A percentile compares a stretch with the other conserved stretches of the same genome.
Evolutionary conservation across 2,888 invertebrate species (phyloP).

Genomic region (Meteorus colon): DNA sequence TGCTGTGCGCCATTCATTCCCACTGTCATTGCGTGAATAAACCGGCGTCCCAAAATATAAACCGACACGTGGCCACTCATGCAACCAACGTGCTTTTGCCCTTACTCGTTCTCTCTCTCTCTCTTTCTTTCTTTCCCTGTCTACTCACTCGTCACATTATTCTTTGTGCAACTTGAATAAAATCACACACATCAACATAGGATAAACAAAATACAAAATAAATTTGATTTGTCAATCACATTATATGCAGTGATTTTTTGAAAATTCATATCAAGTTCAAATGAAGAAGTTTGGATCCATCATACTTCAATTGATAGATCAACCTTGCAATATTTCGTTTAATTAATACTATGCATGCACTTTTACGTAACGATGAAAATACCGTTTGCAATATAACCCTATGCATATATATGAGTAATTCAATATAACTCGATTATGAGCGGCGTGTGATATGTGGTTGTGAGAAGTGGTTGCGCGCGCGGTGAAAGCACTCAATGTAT

Average conservation of each 20-base stretch:
- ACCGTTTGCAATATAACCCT: too few species aligned
- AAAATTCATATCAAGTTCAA: too few species aligned
- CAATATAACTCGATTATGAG: constrained; percentile 70
- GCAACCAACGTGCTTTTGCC: constrained; percentile 38
- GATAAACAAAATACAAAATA: neutral
- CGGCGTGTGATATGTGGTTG: constrained; percentile 65
- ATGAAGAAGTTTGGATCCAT: too few species aligned
- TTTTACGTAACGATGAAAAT: too few species aligned
- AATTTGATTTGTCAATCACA: neutral
- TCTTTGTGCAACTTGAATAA: neutral
- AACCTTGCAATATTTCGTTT: too few species aligned
- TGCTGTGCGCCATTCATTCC: constrained; percentile 66
- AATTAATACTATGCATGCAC: too few species aligned
- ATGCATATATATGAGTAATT: constrained; percentile 63
- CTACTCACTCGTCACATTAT: constrained; percentile 10
- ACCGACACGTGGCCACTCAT: constrained; percentile 59
- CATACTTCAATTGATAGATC: too few species aligned
- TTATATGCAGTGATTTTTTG: neutral
- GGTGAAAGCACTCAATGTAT: constrained; percentile 71
- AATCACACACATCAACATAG: neutral
- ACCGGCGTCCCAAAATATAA: constrained; percentile 65
- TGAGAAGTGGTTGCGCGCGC: constrained; percentile 66
- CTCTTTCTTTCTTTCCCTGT: neutral
- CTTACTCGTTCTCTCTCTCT: constrained; percentile 19
- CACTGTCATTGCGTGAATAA: constrained; percentile 72